Percentiles rank a stretch among this genome's conserved stretches.
These are phyloP conservation scores for Cheilosia urbana DNA, from an alignment of 2,888 invertebrate species.

Conservation along the genomic window DNA sequence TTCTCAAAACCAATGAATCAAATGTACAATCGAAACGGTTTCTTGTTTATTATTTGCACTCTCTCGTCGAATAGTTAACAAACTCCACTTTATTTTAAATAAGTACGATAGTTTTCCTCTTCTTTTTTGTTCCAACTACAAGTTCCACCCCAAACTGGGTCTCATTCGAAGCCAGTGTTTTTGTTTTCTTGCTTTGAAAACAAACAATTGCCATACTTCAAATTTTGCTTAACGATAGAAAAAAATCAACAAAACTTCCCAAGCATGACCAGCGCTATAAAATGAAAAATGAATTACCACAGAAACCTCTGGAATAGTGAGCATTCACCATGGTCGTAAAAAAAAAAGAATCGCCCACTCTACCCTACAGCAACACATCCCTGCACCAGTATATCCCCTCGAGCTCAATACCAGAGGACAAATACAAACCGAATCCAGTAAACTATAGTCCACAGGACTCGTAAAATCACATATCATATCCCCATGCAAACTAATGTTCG, in stretches of 20 bases:
- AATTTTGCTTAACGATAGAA: conserved; percentile 13
- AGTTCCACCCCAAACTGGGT: too few relatives aligned
- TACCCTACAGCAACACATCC: conserved; percentile 26
- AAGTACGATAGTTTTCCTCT: too few relatives aligned
- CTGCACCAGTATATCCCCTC: conserved; percentile 4
- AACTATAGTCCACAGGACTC: conserved; percentile 27
- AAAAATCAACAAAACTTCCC: conserved; percentile 43
- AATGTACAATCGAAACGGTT: too few relatives aligned
- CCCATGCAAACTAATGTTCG: conserved; percentile 53
- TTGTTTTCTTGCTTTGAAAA: not conserved
- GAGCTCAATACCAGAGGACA: conserved; percentile 21
- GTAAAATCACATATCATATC: conserved; percentile 54
- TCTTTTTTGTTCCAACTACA: too few relatives aligned
- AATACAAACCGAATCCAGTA: not conserved
- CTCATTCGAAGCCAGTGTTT: too few relatives aligned
- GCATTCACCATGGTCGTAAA: conserved; percentile 41
- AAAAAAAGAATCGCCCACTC: conserved; percentile 6
- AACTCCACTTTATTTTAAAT: too few relatives aligned
- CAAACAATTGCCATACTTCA: conserved; percentile 29
- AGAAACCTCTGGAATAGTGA: conserved; percentile 57
- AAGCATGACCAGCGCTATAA: conserved; percentile 45
- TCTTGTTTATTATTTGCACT: too few relatives aligned
- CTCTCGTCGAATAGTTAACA: too few relatives aligned
- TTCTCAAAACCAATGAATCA: too few relatives aligned
- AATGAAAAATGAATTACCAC: conserved; percentile 69